Evolutionary conservation across 2,113 vertebrate genomes (phyloP), one percentile per base, ranked within the genome.

Genomic region (Clupea harengus): DNA sequence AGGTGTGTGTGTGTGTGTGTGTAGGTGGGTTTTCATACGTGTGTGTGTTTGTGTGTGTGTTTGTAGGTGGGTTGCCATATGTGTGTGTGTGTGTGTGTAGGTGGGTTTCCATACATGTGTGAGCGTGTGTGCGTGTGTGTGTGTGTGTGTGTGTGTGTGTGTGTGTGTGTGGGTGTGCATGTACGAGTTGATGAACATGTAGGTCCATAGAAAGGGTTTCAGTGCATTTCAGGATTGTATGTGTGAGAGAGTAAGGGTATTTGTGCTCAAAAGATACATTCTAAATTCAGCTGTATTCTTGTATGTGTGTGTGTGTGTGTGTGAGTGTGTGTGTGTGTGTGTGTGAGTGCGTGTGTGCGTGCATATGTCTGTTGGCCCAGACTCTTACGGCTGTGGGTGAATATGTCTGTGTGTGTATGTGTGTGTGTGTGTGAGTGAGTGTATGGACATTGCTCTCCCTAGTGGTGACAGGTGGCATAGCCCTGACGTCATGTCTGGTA

Each of bases 401-500:
- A 32, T 28, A 9, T 44, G 25, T 60, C 10, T 15, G 64, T 25
- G n/a, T 28, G 2, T 83, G 39, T 89, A 49, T 84, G 10, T 82
- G 47, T 89, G 75, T 6, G 15, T 57, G 82, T 83, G 47, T 86
- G 47, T 49, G 28, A 52, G 22, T 57, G 60, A 72, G 39, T 64
- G 28, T 81, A n/a, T 82, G 22, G 49, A 54, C 50, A 28, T 54
- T 82, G 82, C 60, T 85, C 88, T 86, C 86, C 86, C 88, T 87
- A 60, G 84, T 86, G 88, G 85, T 85, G 75, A 44, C 17, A 45
- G 18, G 10, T 45, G 45, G 85, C 57, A 86, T 84, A 78, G 54
- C 64, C 11, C 83, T 60, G 64, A 88, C 85, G 28, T 87, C 86
- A 89, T 83, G 50, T 83, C 85, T 84, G 67, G 83, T 83, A 82